Evolutionary conservation across 2,113 vertebrate species (phyloP).

Genomic region (Brienomyrus longianalis): DNA sequence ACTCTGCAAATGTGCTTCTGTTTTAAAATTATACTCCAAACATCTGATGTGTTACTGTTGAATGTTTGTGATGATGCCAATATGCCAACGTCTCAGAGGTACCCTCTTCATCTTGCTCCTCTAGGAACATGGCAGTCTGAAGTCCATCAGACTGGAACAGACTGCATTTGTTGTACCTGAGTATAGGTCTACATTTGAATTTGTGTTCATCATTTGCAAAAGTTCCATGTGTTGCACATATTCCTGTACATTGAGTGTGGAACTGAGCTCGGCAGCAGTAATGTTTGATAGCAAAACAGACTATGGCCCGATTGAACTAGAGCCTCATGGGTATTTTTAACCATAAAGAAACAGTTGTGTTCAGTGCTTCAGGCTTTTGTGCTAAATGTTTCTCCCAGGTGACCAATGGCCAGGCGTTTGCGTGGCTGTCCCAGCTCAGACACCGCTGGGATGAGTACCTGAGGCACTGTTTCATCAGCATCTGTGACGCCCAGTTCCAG

Average conservation of each 20-base stretch:
- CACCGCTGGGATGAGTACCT: constrained; percentile 67
- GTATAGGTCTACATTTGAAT: constrained; percentile 15
- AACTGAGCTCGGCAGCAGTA: not conserved
- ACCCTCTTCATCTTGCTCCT: constrained; percentile 52
- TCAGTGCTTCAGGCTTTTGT: not conserved
- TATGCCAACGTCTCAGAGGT: constrained; percentile 51
- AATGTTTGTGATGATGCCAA: constrained; percentile 62
- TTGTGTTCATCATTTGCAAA: constrained; percentile 39
- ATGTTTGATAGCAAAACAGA: not conserved
- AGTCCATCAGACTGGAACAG: constrained; percentile 42
- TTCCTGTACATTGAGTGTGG: not conserved
- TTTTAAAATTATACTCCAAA: constrained; percentile 60
- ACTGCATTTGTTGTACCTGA: not conserved
- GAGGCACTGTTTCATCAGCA: constrained; percentile 66
- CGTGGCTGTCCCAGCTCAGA: constrained; percentile 70
- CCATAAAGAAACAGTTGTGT: not conserved
- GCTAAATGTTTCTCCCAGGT: constrained; percentile 47
- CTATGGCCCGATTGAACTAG: not conserved
- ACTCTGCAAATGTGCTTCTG: constrained; percentile 56
- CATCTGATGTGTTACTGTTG: constrained; percentile 61
- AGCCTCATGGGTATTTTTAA: not conserved
- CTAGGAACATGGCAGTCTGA: constrained; percentile 59
- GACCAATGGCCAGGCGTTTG: constrained; percentile 64
- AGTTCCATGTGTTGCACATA: not conserved
- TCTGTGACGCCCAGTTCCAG: constrained; percentile 74